Percentiles rank a stretch among this genome's conserved stretches.
Evolutionary conservation across 2,797 vertebrate species (phyloP).

Genomic region (Eulemur albifrons): DNA sequence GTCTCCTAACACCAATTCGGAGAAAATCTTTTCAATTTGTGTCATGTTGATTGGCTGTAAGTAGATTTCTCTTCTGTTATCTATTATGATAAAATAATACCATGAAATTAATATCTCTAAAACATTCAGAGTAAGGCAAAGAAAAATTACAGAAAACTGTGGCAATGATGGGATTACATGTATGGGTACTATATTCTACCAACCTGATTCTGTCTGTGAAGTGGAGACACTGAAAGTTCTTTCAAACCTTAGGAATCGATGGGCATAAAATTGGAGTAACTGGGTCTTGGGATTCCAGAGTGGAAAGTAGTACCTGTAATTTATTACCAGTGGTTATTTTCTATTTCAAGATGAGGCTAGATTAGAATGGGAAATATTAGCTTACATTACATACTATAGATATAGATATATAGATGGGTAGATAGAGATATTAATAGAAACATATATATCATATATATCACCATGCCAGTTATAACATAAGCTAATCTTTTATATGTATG

Average conservation of each 20-base stretch:
- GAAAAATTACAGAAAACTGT: constrained; percentile 35
- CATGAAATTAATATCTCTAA: constrained; percentile 41
- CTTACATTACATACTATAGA: background rate
- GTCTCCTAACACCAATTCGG: constrained; percentile 99
- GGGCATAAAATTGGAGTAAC: background rate
- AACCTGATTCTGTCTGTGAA: background rate
- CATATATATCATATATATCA: background rate
- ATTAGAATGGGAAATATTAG: background rate
- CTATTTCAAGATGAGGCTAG: background rate
- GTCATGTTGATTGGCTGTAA: constrained; percentile 99
- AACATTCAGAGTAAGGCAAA: constrained; percentile 22
- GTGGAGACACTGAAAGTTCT: background rate
- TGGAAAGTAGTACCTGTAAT: background rate
- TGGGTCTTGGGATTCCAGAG: background rate
- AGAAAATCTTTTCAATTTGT: constrained; percentile 99
- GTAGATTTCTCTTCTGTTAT: constrained; percentile 82
- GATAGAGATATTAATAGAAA: background rate
- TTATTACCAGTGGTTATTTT: constrained; percentile 33
- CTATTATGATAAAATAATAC: constrained; percentile 61
- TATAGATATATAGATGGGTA: background rate
- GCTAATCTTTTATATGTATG: background rate
- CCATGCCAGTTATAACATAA: background rate
- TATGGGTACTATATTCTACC: background rate
- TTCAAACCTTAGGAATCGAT: background rate
- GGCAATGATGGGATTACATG: background rate